Percentiles rank a stretch among this genome's conserved stretches.
Conservation (phyloP, 2,888 invertebrate genomes). For the Epirrita christyi region DNA sequence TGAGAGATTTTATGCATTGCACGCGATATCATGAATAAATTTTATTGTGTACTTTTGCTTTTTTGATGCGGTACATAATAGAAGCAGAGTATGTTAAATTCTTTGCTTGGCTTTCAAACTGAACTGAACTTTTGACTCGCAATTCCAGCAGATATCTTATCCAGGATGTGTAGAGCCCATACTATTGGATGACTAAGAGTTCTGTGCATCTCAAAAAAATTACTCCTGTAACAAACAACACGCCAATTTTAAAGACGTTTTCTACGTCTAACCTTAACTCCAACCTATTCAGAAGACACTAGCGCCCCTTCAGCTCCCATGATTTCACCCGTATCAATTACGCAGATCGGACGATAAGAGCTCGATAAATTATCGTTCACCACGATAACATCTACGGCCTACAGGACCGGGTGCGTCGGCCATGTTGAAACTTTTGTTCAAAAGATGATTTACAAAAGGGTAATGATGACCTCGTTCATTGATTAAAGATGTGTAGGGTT, state of each 20-base stretch:
- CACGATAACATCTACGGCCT: slow-evolving; percentile 59
- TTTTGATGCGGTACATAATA: slow-evolving; percentile 24
- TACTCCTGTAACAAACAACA: too few species aligned
- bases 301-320: slow-evolving; percentile 55
- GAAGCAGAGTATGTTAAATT: slow-evolving; percentile 9
- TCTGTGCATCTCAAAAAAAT: too few species aligned
- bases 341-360: slow-evolving; percentile 73
- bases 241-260: slow-evolving; percentile 32
- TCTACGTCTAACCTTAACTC: slow-evolving; percentile 15
- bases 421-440: slow-evolving; percentile 59
- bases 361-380: slow-evolving; percentile 69
- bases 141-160: too few species aligned
- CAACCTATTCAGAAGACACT: slow-evolving; percentile 50
- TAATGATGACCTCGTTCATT: slow-evolving; percentile 53
- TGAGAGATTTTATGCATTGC: slow-evolving; percentile 32
- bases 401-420: slow-evolving; percentile 48
- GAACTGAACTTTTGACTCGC: too few species aligned
- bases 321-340: slow-evolving; percentile 75
- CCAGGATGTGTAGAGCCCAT: too few species aligned
- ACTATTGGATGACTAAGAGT: too few species aligned
- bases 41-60: slow-evolving; percentile 28
- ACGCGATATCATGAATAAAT: slow-evolving; percentile 34
- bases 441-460: slow-evolving; percentile 67
- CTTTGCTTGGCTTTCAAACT: background rate
- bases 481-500: slow-evolving; percentile 41